Conservation (phyloP, 2,113 vertebrate species). For the Panthera uncia region DNA sequence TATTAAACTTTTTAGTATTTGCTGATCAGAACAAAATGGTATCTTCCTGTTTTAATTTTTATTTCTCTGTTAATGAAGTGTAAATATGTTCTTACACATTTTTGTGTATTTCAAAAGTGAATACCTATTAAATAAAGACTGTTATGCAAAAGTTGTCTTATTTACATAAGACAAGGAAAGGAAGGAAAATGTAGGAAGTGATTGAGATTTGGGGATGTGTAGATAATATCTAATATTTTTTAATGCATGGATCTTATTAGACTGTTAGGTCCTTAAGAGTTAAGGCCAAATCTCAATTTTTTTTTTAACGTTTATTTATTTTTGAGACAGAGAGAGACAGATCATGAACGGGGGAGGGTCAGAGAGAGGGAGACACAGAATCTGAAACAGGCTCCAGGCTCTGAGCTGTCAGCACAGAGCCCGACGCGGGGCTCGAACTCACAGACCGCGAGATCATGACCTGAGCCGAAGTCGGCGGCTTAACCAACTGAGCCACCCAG, state of each 20-base stretch:
- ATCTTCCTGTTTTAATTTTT: conserved; percentile 15
- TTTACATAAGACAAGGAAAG: background rate
- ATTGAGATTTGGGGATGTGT: background rate
- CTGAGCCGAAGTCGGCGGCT: too few relatives aligned
- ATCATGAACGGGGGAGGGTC: too few relatives aligned
- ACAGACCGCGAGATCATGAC: too few relatives aligned
- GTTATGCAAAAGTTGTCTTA: background rate
- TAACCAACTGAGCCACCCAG: too few relatives aligned
- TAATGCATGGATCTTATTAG: background rate
- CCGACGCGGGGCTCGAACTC: too few relatives aligned
- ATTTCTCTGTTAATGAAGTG: background rate
- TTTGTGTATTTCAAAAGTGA: background rate
- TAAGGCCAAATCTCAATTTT: background rate
- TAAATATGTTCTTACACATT: background rate
- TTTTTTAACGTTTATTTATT: too few relatives aligned
- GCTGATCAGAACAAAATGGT: background rate
- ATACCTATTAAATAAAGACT: background rate
- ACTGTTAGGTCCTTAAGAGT: background rate
- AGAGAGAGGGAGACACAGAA: too few relatives aligned
- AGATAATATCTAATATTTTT: background rate
- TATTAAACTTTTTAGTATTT: conserved; percentile 25
- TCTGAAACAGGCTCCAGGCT: too few relatives aligned
- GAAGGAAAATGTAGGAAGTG: background rate
- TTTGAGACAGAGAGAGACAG: too few relatives aligned
- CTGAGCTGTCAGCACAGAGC: too few relatives aligned